These are phyloP conservation scores for Acipenser transmontanus DNA, from an alignment of 2,797 vertebrate genomes.

Conservation along the genomic window DNA sequence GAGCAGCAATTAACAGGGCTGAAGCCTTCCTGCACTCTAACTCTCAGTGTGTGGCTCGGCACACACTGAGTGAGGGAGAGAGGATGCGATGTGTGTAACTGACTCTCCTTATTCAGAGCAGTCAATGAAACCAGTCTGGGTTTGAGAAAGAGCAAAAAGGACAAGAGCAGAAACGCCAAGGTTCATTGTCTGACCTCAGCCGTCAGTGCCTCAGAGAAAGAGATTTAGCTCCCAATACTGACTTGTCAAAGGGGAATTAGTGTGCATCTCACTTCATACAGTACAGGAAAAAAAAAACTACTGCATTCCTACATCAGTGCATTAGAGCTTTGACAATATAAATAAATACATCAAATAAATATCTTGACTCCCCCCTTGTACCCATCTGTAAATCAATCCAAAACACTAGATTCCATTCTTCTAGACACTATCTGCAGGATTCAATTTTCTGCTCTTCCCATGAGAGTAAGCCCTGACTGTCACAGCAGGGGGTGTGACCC, in stretches of 20 bases:
- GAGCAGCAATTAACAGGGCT: conserved; percentile 77
- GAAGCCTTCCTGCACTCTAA: conserved; percentile 67
- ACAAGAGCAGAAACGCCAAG: conserved; percentile 39
- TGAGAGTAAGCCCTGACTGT: background rate
- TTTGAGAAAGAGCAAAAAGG: conserved; percentile 34
- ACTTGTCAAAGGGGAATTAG: too few species aligned
- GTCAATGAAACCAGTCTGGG: conserved; percentile 48
- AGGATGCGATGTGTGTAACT: conserved; percentile 41
- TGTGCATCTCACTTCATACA: too few species aligned
- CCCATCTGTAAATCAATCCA: background rate
- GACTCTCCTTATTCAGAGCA: conserved; percentile 53
- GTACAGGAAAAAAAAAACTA: too few species aligned
- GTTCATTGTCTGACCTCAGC: too few species aligned
- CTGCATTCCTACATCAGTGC: too few species aligned
- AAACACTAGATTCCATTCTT: too few species aligned
- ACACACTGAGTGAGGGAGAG: conserved; percentile 40
- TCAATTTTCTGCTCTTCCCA: background rate
- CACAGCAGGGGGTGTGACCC: background rate
- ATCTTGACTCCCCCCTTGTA: background rate
- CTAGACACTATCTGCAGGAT: too few species aligned
- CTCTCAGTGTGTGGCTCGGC: conserved; percentile 41
- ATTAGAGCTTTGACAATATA: too few species aligned
- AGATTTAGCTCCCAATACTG: too few species aligned
- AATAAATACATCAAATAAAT: background rate
- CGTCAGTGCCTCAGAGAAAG: too few species aligned